A percentile compares a stretch with the other conserved stretches of the same genome.
These are phyloP conservation scores for Campoletis raptor DNA, from an alignment of 2,888 invertebrate species.

Conservation along the genomic window DNA sequence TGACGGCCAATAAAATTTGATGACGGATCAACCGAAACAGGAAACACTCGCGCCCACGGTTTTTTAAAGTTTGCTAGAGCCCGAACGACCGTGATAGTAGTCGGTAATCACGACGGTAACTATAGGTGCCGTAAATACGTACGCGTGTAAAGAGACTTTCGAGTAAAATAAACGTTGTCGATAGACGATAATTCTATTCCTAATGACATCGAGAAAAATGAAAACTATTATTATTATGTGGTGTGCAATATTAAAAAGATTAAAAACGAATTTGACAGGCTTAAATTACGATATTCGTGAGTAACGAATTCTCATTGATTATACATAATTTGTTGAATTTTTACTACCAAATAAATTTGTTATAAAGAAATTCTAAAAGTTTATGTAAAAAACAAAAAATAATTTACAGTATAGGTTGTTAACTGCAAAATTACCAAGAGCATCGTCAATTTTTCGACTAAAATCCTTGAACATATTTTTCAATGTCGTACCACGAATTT, in stretches of 20 bases:
- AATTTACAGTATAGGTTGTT: neutral
- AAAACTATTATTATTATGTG: no score
- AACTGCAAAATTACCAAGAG: neutral
- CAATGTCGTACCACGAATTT: neutral
- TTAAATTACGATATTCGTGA: neutral
- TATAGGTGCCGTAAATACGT: slow-evolving; percentile 12
- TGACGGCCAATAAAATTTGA: slow-evolving; percentile 64
- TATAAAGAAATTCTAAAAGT: neutral
- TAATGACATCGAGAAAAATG: neutral
- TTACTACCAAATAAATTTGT: neutral
- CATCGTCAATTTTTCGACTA: neutral
- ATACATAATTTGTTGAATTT: neutral
- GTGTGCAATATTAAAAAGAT: neutral
- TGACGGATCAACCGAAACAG: slow-evolving; percentile 68
- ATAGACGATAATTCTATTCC: neutral
- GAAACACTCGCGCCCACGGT: slow-evolving; percentile 73
- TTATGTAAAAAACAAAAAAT: neutral
- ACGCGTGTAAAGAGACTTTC: neutral
- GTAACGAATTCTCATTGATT: neutral
- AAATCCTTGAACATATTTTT: neutral
- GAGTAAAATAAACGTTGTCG: neutral
- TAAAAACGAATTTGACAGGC: neutral
- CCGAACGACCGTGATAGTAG: slow-evolving; percentile 64
- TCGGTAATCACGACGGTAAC: slow-evolving; percentile 53
- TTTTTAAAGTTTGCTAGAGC: slow-evolving; percentile 66